Percentiles rank a stretch among this genome's conserved stretches.
Conservation (phyloP, 2,797 vertebrate genomes). For the Prionace glauca region DNA sequence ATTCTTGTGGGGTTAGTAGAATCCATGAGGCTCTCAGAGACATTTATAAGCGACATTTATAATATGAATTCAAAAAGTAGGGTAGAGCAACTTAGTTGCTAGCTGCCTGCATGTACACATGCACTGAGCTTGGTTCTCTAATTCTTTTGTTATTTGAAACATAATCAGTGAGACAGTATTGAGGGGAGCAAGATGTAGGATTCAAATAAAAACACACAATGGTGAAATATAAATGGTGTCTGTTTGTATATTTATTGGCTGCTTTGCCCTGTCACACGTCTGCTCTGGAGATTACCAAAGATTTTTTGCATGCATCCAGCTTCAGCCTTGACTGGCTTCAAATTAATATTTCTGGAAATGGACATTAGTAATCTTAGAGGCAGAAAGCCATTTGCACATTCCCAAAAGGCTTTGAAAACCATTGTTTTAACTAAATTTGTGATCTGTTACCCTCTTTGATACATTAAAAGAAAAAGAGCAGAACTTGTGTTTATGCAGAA, state of each 20-base stretch:
- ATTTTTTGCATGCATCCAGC: neutral
- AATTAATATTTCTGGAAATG: neutral
- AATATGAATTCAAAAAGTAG: neutral
- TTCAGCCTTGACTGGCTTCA: neutral
- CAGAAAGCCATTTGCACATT: neutral
- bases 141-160: neutral
- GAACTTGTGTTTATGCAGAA: neutral
- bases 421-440: neutral
- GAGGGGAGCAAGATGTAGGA: neutral
- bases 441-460: neutral
- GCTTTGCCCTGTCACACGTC: neutral
- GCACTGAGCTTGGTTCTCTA: neutral
- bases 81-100: neutral
- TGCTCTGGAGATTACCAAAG: neutral
- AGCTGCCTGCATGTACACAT: neutral
- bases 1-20: neutral
- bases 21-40: neutral
- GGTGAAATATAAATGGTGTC: neutral
- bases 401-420: neutral
- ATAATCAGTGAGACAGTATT: neutral
- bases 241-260: neutral
- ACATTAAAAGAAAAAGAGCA: neutral
- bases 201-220: neutral
- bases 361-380: neutral
- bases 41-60: neutral